Evolutionary conservation across 2,797 vertebrate species (phyloP), one percentile per base, ranked within the genome.

Genomic region (Microctenopoma lineatum): DNA sequence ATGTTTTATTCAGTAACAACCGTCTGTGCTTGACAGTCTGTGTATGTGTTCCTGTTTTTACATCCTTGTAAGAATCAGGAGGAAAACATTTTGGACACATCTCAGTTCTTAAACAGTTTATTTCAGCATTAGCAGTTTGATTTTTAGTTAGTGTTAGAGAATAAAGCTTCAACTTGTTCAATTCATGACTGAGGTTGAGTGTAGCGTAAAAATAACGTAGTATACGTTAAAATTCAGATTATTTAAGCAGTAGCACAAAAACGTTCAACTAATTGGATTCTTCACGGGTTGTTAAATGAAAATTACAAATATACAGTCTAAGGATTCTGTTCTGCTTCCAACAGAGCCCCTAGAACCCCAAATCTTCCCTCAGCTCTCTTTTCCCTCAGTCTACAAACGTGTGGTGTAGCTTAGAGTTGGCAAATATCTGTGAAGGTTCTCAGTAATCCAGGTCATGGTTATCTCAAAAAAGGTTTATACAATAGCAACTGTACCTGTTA

Each of bases 1-100:
- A 88, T 90, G 74, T 85, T 84, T 91, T 88, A 85, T 88, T 90
- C 66, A 85, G 73, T n/a, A 78, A 57, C 58, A 62, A 36, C 64
- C 69, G 55, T 69, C 66, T 79, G 74, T 71, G 78, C 65, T 39
- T 7, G 25, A 54, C 41, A 69, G 42, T 66, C 66, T 61, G 65
- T 72, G 34, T 61, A 42, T 51, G 39, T 50, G 27, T 58, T 48
- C 53, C 38, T 32, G 15, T 27, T 62, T 69, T 34, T 7, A 34
- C 27, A 50, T 29, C 59, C 53, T 46, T 60, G 42, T 41, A 56
- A 66, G 14, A 63, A 47, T 32, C 48, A 12, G 51, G 36, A 65
- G 60, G 62, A 61, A 41, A 57, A 66, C 44, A 50, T n/a, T 73
- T 18, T 51, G 41, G 53, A 63, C 15, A 3, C 59, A 61, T 34